Evolutionary conservation across 2,113 vertebrate genomes (phyloP).

Genomic region (Acrocephalus arundinaceus): DNA sequence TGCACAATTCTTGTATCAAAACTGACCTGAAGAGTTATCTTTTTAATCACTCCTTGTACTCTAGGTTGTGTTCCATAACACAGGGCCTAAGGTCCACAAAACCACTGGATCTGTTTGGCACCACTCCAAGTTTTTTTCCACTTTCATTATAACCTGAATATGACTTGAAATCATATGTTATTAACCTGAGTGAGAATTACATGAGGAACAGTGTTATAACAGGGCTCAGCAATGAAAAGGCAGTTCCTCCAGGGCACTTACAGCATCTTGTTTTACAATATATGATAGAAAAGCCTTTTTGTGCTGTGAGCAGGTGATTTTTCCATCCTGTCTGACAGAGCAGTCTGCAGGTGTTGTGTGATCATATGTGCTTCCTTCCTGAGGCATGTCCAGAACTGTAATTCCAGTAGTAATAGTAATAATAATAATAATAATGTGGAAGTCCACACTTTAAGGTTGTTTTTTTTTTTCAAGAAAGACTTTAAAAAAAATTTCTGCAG

Average conservation of each 20-base stretch:
- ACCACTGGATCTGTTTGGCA: background rate
- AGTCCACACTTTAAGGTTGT: background rate
- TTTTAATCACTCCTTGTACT: background rate
- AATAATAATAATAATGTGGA: background rate
- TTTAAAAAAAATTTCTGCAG: background rate
- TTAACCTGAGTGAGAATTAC: slow-evolving; percentile 22
- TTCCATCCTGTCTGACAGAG: background rate
- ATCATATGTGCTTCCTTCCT: background rate
- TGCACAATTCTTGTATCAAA: background rate
- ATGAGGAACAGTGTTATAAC: background rate
- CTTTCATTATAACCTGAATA: background rate
- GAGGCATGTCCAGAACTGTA: background rate
- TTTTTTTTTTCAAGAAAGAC: background rate
- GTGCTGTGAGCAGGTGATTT: background rate
- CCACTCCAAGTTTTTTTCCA: background rate
- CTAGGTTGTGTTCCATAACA: background rate
- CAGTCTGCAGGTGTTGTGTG: background rate
- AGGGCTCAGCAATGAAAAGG: background rate
- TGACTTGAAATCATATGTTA: background rate
- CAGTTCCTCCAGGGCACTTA: background rate
- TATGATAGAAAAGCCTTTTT: background rate
- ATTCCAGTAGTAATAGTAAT: background rate
- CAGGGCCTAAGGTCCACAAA: background rate
- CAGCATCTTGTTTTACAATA: background rate
- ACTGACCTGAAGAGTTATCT: background rate